phyloP scores from a whole-genome alignment of 2,888 invertebrate species.

The Bellardia bayeri region DNA sequence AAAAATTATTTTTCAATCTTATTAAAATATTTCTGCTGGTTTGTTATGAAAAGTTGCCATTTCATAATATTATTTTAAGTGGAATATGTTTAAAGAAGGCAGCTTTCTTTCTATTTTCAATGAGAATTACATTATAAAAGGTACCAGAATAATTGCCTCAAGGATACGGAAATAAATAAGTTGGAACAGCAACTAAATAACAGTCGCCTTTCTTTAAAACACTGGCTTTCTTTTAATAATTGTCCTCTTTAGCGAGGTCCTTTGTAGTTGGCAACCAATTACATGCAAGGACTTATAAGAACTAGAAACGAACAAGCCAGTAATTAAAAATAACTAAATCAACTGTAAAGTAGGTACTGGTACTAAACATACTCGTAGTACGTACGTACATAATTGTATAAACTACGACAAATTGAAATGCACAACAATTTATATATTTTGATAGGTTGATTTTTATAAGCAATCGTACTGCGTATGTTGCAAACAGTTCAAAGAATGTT shows the following conservation, averaged over 20 bases:
- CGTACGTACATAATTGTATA: not conserved
- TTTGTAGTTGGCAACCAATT: conserved; percentile 27
- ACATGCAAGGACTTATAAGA: conserved; percentile 2
- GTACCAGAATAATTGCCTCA: conserved; percentile 49
- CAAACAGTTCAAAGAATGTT: not conserved
- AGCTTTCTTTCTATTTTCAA: not conserved
- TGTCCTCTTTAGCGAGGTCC: conserved; percentile 16
- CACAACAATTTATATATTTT: not conserved
- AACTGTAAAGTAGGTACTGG: not conserved
- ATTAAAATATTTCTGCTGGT: conserved; percentile 28
- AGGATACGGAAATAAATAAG: conserved; percentile 51
- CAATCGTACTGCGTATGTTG: not conserved
- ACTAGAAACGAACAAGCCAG: conserved; percentile 8
- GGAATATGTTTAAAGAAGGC: not conserved
- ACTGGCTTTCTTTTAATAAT: conserved; percentile 4
- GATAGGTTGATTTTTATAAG: not conserved
- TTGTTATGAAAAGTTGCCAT: not conserved
- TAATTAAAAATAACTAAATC: conserved; percentile 53
- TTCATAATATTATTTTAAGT: conserved; percentile 6
- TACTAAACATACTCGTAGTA: not conserved
- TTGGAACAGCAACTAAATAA: conserved; percentile 31
- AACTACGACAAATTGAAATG: conserved; percentile 16
- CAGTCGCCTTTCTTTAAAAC: conserved; percentile 15
- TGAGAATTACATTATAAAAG: conserved; percentile 43
- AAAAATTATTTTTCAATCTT: conserved; percentile 59